Evolutionary conservation across 2,888 invertebrate genomes (phyloP).

Genomic region (Drosophila ustulata): DNA sequence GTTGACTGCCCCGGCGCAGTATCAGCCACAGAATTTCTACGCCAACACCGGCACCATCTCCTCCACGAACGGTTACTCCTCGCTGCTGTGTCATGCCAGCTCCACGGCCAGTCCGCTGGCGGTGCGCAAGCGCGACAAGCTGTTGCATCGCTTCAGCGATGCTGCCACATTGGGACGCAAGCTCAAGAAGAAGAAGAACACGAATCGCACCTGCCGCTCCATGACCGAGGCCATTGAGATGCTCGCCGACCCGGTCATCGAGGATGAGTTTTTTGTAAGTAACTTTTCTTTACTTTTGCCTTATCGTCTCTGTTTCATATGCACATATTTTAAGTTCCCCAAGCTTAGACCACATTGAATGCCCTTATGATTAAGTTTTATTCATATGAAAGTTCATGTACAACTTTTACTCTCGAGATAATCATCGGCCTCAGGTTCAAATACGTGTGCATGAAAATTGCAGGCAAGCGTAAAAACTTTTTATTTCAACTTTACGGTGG

Average conservation of each 20-base stretch:
- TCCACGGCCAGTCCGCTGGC: slow-evolving; percentile 83
- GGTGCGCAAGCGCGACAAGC: slow-evolving; percentile 84
- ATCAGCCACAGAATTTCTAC: slow-evolving; percentile 82
- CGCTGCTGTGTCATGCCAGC: slow-evolving; percentile 82
- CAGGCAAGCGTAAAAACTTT: background rate
- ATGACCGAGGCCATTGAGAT: slow-evolving; percentile 85
- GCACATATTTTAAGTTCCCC: background rate
- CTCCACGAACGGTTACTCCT: slow-evolving; percentile 67
- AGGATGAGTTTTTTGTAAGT: slow-evolving; percentile 85
- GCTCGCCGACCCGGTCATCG: slow-evolving; percentile 85
- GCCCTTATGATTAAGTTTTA: background rate
- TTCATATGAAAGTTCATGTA: background rate
- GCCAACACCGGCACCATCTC: slow-evolving; percentile 79
- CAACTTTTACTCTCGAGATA: background rate
- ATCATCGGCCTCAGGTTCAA: background rate
- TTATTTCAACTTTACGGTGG: background rate
- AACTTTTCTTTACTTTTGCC: slow-evolving; percentile 42
- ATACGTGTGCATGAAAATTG: background rate
- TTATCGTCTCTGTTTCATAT: background rate
- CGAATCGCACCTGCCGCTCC: slow-evolving; percentile 84
- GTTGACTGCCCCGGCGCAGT: slow-evolving; percentile 77
- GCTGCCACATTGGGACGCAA: slow-evolving; percentile 85
- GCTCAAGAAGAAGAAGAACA: slow-evolving; percentile 84
- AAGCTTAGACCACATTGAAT: too few relatives aligned
- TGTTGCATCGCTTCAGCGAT: slow-evolving; percentile 85